Conservation (phyloP, 2,888 invertebrate genomes). For the Callosobruchus maculatus region DNA sequence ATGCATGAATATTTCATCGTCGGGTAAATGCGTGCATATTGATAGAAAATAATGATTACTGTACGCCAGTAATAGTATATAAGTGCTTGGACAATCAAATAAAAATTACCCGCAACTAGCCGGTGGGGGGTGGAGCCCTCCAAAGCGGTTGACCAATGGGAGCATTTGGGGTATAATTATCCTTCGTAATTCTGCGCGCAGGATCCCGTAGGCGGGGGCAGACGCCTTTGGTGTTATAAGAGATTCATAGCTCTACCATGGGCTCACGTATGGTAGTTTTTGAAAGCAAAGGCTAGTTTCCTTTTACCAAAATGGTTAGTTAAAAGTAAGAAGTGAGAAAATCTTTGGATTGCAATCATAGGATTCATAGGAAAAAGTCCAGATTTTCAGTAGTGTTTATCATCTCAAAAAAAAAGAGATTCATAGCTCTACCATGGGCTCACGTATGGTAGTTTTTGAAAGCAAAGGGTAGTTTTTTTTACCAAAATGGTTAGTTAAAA, state of each 20-base stretch:
- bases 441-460: too few species aligned
- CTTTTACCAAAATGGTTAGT: too few species aligned
- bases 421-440: too few species aligned
- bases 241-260: not conserved
- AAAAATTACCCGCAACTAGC: not conserved
- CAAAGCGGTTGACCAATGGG: slow-evolving; percentile 27
- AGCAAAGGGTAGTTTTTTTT: too few species aligned
- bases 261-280: not conserved
- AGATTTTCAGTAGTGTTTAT: too few species aligned
- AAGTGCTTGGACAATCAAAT: not conserved
- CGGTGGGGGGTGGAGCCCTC: slow-evolving; percentile 12
- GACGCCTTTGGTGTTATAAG: slow-evolving; percentile 38
- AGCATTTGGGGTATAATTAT: slow-evolving; percentile 16
- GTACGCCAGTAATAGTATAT: slow-evolving; percentile 12
- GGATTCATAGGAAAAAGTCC: too few species aligned
- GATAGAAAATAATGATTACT: slow-evolving; percentile 26
- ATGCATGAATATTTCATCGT: slow-evolving; percentile 31
- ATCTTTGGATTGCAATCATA: too few species aligned
- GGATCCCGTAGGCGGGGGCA: slow-evolving; percentile 36
- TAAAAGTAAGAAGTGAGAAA: too few species aligned
- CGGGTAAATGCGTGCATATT: slow-evolving; percentile 27
- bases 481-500: too few species aligned
- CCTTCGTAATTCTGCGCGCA: slow-evolving; percentile 31
- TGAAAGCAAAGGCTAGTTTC: not conserved
- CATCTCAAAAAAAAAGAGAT: too few species aligned